Conservation (phyloP, 2,797 vertebrate species). For the Micrastur ruficollis region DNA sequence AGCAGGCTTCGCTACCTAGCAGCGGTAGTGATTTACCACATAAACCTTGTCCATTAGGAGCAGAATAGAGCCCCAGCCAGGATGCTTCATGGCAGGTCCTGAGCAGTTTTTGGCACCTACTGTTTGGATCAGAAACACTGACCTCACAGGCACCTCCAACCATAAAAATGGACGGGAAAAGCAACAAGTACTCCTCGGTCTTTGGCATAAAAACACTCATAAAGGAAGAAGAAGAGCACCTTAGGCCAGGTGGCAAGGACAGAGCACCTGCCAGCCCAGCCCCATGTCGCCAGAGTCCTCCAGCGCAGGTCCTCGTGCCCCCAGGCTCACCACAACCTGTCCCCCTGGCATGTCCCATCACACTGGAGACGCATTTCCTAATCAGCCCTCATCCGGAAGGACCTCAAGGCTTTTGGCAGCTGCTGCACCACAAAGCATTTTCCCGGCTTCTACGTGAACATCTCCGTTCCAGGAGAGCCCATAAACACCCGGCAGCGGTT, state of each 20-base stretch:
- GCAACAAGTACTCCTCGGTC: neutral
- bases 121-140: neutral
- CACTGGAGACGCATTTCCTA: rapidly evolving
- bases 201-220: neutral
- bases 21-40: neutral
- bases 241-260: neutral
- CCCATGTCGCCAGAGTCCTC: neutral
- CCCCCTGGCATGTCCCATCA: rapidly evolving
- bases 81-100: neutral
- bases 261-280: neutral
- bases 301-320: neutral
- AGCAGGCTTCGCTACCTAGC: neutral
- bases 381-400: neutral
- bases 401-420: neutral
- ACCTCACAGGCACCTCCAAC: neutral
- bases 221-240: neutral
- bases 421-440: neutral
- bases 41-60: neutral
- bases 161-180: neutral
- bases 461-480: neutral
- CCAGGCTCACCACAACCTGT: neutral
- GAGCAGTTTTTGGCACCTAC: neutral
- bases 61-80: neutral
- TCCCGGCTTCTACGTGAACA: rapidly evolving
- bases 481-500: neutral